phyloP scores from a whole-genome alignment of 2,888 invertebrate species.

The Glomeris marginata region DNA sequence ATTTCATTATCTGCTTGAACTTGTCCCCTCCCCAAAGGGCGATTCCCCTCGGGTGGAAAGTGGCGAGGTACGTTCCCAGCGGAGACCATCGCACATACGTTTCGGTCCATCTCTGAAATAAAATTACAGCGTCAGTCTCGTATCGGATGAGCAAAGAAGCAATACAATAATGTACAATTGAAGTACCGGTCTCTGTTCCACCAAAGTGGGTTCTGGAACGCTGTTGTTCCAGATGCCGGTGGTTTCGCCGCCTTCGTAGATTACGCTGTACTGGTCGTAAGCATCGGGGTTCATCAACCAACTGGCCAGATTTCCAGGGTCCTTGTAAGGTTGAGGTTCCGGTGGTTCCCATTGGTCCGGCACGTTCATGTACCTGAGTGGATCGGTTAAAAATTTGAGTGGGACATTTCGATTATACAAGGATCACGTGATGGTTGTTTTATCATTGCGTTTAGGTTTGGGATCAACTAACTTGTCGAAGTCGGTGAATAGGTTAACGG shows the following conservation, averaged over 20 bases:
- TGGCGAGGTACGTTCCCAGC: slow-evolving; percentile 86
- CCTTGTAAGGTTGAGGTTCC: slow-evolving; percentile 70
- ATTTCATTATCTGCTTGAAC: slow-evolving; percentile 81
- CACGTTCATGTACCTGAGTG: slow-evolving; percentile 72
- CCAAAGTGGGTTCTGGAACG: slow-evolving; percentile 61
- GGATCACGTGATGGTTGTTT: slow-evolving; percentile 1
- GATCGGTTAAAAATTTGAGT: slow-evolving; percentile 17
- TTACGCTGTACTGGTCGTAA: slow-evolving; percentile 87
- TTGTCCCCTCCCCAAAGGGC: slow-evolving; percentile 94
- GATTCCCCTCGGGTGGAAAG: slow-evolving; percentile 90
- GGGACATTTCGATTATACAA: not conserved
- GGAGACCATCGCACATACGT: slow-evolving; percentile 97
- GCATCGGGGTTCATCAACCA: slow-evolving; percentile 89
- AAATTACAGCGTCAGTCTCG: not conserved
- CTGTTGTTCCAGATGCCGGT: slow-evolving; percentile 82
- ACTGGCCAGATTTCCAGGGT: slow-evolving; percentile 75
- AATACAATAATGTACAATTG: not conserved
- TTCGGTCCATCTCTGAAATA: slow-evolving; percentile 75
- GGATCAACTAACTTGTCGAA: slow-evolving; percentile 62
- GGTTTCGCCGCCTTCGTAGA: slow-evolving; percentile 62
- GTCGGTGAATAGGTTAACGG: slow-evolving; percentile 86
- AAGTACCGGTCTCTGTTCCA: slow-evolving; percentile 61
- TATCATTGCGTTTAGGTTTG: not conserved
- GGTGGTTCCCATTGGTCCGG: slow-evolving; percentile 90
- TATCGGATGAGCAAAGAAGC: slow-evolving; percentile 11